These are phyloP conservation scores for Drusus annulatus DNA, from an alignment of 1,140 invertebrate species.

Conservation along the genomic window DNA sequence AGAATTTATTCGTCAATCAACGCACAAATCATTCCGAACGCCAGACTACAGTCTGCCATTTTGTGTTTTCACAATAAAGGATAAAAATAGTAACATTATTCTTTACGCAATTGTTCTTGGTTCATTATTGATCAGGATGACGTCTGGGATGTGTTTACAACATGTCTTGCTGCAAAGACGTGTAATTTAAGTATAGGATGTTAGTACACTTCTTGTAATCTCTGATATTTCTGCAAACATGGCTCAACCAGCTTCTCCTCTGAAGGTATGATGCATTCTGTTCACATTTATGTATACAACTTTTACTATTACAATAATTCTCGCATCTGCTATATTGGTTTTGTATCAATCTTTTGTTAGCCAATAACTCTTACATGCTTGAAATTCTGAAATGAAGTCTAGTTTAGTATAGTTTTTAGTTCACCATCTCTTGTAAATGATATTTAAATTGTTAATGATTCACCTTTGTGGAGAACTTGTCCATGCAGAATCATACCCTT, in stretches of 20 bases:
- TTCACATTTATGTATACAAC: too few relatives aligned
- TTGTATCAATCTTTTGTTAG: too few relatives aligned
- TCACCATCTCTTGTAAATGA: too few relatives aligned
- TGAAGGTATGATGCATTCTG: neutral
- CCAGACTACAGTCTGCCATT: slow-evolving; percentile 22
- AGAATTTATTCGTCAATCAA: neutral
- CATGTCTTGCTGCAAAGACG: neutral
- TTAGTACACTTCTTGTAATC: neutral
- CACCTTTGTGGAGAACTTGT: too few relatives aligned
- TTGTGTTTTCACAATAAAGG: slow-evolving; percentile 35
- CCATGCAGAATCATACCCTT: too few relatives aligned
- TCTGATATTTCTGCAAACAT: slow-evolving; percentile 15
- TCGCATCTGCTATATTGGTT: too few relatives aligned
- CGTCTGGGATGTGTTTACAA: neutral
- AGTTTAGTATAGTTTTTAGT: too few relatives aligned
- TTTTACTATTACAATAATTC: too few relatives aligned
- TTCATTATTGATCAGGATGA: slow-evolving; percentile 5
- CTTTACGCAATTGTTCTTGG: neutral
- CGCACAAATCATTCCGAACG: neutral
- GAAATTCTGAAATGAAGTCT: too few relatives aligned
- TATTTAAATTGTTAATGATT: too few relatives aligned
- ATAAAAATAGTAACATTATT: slow-evolving; percentile 24
- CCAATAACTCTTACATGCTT: too few relatives aligned
- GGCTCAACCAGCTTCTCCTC: slow-evolving; percentile 26
- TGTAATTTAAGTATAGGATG: neutral